A percentile compares a stretch with the other conserved stretches of the same genome.
Conservation (phyloP, 2,797 vertebrate genomes). For the Echeneis naucrates region DNA sequence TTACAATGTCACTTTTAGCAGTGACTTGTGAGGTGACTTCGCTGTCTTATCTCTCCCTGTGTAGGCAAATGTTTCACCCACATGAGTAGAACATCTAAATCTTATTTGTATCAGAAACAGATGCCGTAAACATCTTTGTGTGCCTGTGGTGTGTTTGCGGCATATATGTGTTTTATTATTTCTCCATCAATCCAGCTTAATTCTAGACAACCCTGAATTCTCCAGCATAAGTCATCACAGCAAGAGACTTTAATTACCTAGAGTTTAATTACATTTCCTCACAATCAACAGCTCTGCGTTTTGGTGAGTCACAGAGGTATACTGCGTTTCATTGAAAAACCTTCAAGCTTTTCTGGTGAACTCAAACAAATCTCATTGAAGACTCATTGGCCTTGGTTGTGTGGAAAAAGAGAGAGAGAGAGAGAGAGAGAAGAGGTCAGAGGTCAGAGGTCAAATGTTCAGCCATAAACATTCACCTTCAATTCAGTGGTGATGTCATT, state of each 20-base stretch:
- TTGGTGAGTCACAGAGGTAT: conserved; percentile 12
- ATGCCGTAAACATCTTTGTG: conserved; percentile 19
- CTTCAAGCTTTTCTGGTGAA: conserved; percentile 1
- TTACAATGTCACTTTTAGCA: conserved; percentile 10
- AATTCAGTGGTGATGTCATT: conserved; percentile 26
- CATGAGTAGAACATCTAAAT: conserved; percentile 49
- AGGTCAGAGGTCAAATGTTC: conserved; percentile 37
- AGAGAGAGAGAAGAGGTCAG: conserved; percentile 3
- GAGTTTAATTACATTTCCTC: conserved; percentile 17
- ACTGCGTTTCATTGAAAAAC: conserved; percentile 4
- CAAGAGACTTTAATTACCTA: conserved; percentile 40
- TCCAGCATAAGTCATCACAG: conserved; percentile 44
- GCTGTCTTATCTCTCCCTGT: conserved; percentile 44
- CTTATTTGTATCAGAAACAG: conserved; percentile 19
- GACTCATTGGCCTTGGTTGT: background rate
- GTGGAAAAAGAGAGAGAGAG: conserved; percentile 4
- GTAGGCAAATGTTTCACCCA: conserved; percentile 41
- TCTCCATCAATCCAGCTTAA: conserved; percentile 43
- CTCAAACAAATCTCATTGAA: conserved; percentile 25
- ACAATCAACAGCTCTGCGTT: conserved; percentile 13
- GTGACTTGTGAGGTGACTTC: conserved; percentile 27
- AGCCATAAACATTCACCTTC: conserved; percentile 28
- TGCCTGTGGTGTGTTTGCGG: conserved; percentile 27
- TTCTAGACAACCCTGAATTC: conserved; percentile 51
- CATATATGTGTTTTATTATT: conserved; percentile 12